These are phyloP conservation scores for Tiaroga cobitis DNA, from an alignment of 2,797 vertebrate species.

Conservation along the genomic window DNA sequence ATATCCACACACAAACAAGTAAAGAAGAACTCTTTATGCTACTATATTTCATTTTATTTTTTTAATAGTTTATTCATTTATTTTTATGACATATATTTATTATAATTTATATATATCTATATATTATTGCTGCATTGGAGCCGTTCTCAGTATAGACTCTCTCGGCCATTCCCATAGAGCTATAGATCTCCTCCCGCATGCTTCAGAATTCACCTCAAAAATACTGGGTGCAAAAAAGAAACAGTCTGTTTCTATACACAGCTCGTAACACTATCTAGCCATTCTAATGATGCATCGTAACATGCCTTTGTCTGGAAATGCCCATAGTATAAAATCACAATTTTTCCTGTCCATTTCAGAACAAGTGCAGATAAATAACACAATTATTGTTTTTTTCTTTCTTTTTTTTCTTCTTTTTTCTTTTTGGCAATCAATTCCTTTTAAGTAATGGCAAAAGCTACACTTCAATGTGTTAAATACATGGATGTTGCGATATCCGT, in stretches of 20 bases:
- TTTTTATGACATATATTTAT: slow-evolving; percentile 59
- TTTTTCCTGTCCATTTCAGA: slow-evolving; percentile 62
- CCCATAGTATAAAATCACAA: slow-evolving; percentile 68
- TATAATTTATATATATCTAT: slow-evolving; percentile 65
- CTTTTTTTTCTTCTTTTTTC: slow-evolving; percentile 60
- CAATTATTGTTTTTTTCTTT: slow-evolving; percentile 33
- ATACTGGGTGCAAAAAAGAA: slow-evolving; percentile 83
- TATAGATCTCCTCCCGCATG: slow-evolving; percentile 81
- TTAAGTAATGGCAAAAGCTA: slow-evolving; percentile 54
- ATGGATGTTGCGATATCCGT: slow-evolving; percentile 61
- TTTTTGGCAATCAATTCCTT: slow-evolving; percentile 71
- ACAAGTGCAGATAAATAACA: slow-evolving; percentile 74
- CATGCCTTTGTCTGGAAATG: slow-evolving; percentile 76
- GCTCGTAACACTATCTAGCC: slow-evolving; percentile 77
- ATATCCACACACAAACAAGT: slow-evolving; percentile 38
- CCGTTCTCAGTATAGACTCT: slow-evolving; percentile 70
- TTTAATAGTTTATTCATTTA: slow-evolving; percentile 71
- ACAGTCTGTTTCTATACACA: slow-evolving; percentile 75
- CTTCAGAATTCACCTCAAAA: slow-evolving; percentile 81
- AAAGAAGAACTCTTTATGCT: slow-evolving; percentile 62
- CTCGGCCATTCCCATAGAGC: slow-evolving; percentile 73
- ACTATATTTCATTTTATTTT: slow-evolving; percentile 72
- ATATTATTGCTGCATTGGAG: slow-evolving; percentile 83
- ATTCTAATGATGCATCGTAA: slow-evolving; percentile 81
- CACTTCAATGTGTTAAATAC: slow-evolving; percentile 49